phyloP scores from a whole-genome alignment of 2,888 invertebrate genomes.

The Brassicogethes aeneus region DNA sequence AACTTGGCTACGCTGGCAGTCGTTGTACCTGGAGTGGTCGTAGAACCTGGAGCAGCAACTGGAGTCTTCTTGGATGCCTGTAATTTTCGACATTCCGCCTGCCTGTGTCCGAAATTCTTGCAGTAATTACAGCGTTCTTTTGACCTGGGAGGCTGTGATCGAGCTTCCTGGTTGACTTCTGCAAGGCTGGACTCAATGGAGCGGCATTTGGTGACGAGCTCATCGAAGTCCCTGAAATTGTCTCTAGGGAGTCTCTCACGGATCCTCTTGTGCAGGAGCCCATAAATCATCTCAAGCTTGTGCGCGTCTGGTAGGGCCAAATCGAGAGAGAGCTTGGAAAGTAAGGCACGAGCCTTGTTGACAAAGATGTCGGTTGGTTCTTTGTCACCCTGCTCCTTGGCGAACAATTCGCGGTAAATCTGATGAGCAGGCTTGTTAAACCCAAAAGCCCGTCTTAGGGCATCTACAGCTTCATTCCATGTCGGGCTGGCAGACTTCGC shows the following conservation, averaged over 20 bases:
- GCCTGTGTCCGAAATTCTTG: slow-evolving; percentile 7
- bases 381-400: slow-evolving; percentile 7
- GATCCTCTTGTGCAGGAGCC: slow-evolving; percentile 6
- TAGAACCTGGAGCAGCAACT: no score
- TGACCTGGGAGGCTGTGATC: no score
- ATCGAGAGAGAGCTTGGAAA: no score
- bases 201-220: slow-evolving; percentile 7
- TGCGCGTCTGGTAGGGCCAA: slow-evolving; percentile 4
- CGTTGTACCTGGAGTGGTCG: no score
- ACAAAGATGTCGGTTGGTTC: no score
- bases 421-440: slow-evolving; percentile 11
- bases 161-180: no score
- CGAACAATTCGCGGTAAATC: slow-evolving; percentile 13
- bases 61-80: no score
- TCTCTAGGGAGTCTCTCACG: no score
- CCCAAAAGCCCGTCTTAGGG: slow-evolving; percentile 14
- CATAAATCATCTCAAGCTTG: slow-evolving; percentile 9
- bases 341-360: no score
- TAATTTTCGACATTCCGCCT: slow-evolving; percentile 7
- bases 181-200: no score
- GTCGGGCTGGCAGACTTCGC: slow-evolving; percentile 13
- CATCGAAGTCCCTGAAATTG: slow-evolving; percentile 1
- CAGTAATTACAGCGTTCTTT: slow-evolving; percentile 6
- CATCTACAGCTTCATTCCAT: slow-evolving; percentile 13
- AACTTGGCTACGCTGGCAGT: no score